Conservation (phyloP, 2,797 vertebrate genomes). For the Chaenodraco wilsoni region DNA sequence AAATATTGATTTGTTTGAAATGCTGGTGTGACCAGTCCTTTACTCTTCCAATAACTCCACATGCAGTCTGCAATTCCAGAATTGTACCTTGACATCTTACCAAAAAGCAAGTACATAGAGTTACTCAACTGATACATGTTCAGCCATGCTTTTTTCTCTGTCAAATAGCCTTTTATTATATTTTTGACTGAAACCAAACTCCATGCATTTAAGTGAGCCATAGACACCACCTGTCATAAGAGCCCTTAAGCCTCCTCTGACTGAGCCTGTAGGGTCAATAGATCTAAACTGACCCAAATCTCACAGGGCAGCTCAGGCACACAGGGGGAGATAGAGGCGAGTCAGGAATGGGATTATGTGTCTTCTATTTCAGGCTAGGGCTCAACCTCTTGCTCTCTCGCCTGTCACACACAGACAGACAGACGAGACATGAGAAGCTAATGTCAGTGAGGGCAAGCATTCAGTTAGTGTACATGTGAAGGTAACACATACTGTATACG, state of each 20-base stretch:
- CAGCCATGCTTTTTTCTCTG: background rate
- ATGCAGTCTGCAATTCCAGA: background rate
- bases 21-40: background rate
- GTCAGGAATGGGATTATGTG: conserved; percentile 55
- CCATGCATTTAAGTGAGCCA: conserved; percentile 51
- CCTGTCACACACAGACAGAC: conserved; percentile 50
- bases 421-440: conserved; percentile 41
- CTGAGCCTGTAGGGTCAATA: conserved; percentile 67
- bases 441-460: conserved; percentile 21
- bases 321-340: conserved; percentile 46
- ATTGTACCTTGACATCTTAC: background rate
- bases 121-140: conserved; percentile 13
- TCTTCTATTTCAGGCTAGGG: conserved; percentile 46
- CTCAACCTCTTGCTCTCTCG: conserved; percentile 28
- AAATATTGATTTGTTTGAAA: background rate
- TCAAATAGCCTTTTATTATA: background rate
- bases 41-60: background rate
- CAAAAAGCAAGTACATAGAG: background rate
- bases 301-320: conserved; percentile 52
- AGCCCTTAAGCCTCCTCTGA: conserved; percentile 61
- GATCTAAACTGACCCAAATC: conserved; percentile 76
- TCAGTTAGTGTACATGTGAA: background rate
- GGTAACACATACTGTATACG: background rate
- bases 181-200: conserved; percentile 16
- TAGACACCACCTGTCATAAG: conserved; percentile 69